phyloP scores from a whole-genome alignment of 1,140 invertebrate species.

The Meteorus sp. region DNA sequence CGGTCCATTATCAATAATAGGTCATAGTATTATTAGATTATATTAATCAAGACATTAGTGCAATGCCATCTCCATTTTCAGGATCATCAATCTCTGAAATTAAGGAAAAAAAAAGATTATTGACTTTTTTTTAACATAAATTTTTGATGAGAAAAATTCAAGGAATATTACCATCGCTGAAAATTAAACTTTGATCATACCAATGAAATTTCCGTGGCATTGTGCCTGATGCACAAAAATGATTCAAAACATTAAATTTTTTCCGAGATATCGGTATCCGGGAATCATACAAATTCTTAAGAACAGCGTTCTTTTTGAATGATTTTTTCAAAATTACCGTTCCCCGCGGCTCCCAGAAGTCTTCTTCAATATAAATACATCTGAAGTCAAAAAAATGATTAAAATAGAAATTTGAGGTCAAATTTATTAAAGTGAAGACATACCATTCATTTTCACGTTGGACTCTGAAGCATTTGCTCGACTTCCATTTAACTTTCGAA shows the following conservation, averaged over 20 bases:
- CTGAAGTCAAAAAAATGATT: no score
- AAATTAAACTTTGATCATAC: no score
- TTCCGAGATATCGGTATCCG: neutral
- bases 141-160: no score
- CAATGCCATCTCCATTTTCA: neutral
- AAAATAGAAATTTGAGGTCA: neutral
- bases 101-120: neutral
- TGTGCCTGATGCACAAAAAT: no score
- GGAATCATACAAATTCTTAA: neutral
- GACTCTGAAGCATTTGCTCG: neutral
- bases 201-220: no score
- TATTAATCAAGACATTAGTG: neutral
- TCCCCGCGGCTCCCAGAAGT: neutral
- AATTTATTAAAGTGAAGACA: neutral
- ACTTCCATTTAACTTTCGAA: conserved; percentile 9
- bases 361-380: neutral
- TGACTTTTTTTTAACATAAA: neutral
- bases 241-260: no score
- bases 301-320: no score
- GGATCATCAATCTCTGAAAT: neutral
- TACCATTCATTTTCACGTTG: neutral
- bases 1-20: no score
- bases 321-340: conserved; percentile 3
- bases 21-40: no score
- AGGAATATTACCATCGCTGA: no score